Base-by-base conservation (phyloP, 2,888 invertebrate species). In the Platerodrilus igneus region DNA sequence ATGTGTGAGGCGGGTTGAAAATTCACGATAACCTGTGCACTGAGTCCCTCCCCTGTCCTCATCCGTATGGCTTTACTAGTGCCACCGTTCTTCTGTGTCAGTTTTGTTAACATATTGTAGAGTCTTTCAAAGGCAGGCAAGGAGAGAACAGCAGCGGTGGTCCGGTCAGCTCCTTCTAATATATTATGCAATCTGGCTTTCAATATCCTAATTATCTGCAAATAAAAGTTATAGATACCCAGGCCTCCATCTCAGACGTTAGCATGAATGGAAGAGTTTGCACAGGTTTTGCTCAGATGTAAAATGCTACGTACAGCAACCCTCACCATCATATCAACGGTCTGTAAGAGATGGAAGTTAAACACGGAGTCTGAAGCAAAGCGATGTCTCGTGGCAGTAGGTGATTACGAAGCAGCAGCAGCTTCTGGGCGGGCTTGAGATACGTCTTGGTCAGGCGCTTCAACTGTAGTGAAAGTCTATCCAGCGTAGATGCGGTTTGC, bases 231-330 rank as follows among this genome's bases (percentile, higher is more conserved):
- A 16, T 15, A 27, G 7, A 32, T 34, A 16, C 42, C 45, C n/a
- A 45, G 19, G 9, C 45, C 41, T 6, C 53, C 41, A 6, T 45
- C n/a, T n/a, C n/a, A n/a, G n/a, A n/a, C n/a, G n/a, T n/a, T n/a
- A n/a, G n/a, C n/a, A n/a, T n/a, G n/a, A n/a, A n/a, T 51, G 44
- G 31, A 55, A 51, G 52, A 59, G 58, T 50, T 55, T 43, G 51
- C 57, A 47, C 41, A 60, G 53, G 49, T 58, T 2, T 68, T 67
- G 66, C 69, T 63, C 67, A 74, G 70, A 68, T 74, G 73, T 68
- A 73, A 68, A 55, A 65, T 63, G 5, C 31, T 15, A 27, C 53
- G 41, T 5, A 49, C 37, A 9, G 45, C n/a, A 15, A 40, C 20
- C 4, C 48, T 10, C 3, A 49, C 11, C 2, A 43, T 8, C 10